These are phyloP conservation scores for Tanytarsus gracilentus DNA, from an alignment of 2,888 invertebrate species.

Conservation along the genomic window DNA sequence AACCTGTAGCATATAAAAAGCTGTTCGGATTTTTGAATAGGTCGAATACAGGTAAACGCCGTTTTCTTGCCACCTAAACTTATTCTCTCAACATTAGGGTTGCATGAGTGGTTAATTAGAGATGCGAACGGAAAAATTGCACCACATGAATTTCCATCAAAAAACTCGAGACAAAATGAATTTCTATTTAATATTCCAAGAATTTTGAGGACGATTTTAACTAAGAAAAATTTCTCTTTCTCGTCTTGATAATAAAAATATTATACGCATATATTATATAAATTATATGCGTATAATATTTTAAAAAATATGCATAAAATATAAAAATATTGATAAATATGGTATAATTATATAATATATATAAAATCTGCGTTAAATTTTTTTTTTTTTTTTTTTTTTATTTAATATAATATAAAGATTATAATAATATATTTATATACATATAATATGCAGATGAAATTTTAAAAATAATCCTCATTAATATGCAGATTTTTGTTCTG, in stretches of 20 bases:
- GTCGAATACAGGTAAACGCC: background rate
- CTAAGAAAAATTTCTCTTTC: background rate
- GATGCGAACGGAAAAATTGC: slow-evolving; percentile 2
- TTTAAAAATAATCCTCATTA: too few species aligned
- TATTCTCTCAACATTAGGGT: background rate
- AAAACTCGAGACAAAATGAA: slow-evolving; percentile 6
- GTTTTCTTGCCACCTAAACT: background rate
- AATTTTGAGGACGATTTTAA: background rate
- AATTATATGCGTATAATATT: too few species aligned
- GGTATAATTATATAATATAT: too few species aligned
- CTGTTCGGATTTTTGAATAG: background rate
- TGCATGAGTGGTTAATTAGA: slow-evolving; percentile 18
- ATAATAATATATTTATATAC: too few species aligned
- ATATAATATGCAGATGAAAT: too few species aligned
- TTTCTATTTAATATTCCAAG: slow-evolving; percentile 18
- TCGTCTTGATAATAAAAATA: background rate
- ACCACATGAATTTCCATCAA: background rate
- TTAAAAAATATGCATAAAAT: too few species aligned
- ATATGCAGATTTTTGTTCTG: too few species aligned
- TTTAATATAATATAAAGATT: too few species aligned
- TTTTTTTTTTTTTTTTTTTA: too few species aligned
- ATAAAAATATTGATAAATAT: too few species aligned
- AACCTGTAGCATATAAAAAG: slow-evolving; percentile 18
- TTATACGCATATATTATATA: background rate
- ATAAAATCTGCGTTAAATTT: too few species aligned